Evolutionary conservation across 2,113 vertebrate genomes (phyloP).

Genomic region (Engystomops pustulosus): DNA sequence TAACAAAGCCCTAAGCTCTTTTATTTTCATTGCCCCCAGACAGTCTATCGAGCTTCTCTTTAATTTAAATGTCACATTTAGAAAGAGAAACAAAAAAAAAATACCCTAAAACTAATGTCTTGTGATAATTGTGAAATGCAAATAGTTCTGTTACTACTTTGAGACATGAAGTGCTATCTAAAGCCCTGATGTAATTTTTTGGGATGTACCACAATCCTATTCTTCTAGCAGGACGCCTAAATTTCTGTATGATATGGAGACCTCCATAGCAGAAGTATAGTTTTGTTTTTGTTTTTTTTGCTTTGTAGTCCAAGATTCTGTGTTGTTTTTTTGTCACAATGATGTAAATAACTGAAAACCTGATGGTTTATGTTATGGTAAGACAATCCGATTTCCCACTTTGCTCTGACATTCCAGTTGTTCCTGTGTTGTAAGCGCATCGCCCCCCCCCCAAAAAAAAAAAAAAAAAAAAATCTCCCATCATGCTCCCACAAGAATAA

Average conservation of each 20-base stretch:
- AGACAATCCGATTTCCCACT: neutral
- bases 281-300: too few relatives aligned
- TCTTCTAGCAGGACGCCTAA: neutral
- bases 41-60: slow-evolving; percentile 68
- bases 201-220: neutral
- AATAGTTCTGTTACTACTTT: slow-evolving; percentile 61
- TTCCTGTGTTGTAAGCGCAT: neutral
- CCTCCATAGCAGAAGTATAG: slow-evolving; percentile 22
- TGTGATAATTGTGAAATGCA: slow-evolving; percentile 77
- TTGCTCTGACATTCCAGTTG: neutral
- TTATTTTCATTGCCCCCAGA: slow-evolving; percentile 71
- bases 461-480: too few relatives aligned
- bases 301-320: neutral
- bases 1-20: slow-evolving; percentile 68
- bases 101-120: slow-evolving; percentile 64
- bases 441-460: neutral
- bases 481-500: neutral
- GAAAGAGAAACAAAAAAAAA: slow-evolving; percentile 65
- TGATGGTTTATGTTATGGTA: slow-evolving; percentile 1
- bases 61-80: slow-evolving; percentile 79
- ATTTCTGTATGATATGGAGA: neutral
- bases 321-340: slow-evolving; percentile 8
- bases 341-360: slow-evolving; percentile 6
- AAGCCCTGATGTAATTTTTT: neutral
- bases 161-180: slow-evolving; percentile 68